Conservation (phyloP, 2,888 invertebrate genomes). For the Tillus elongatus region DNA sequence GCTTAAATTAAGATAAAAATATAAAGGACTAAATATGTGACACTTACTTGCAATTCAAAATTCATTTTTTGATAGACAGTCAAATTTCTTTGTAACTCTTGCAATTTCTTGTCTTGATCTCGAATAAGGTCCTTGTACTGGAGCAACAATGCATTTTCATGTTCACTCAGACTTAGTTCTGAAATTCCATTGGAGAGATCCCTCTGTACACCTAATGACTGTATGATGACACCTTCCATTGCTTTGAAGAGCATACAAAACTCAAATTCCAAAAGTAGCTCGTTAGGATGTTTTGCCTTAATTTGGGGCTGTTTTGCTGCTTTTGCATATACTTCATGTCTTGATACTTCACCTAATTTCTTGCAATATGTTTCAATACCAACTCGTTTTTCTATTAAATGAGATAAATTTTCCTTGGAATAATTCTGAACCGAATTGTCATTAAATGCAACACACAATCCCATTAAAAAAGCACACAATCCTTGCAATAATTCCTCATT, state of each 20-base stretch:
- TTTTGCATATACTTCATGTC: constrained; percentile 83
- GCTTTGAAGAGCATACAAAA: constrained; percentile 87
- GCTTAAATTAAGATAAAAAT: no score
- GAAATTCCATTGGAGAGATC: constrained; percentile 45
- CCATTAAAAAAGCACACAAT: constrained; percentile 74
- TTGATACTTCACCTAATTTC: constrained; percentile 75
- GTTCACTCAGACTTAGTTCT: constrained; percentile 43
- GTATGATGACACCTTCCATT: constrained; percentile 52
- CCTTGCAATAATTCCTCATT: constrained; percentile 75
- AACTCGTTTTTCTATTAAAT: constrained; percentile 80
- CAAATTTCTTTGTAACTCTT: constrained; percentile 42
- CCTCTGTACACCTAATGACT: constrained; percentile 44
- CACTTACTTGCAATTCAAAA: constrained; percentile 40
- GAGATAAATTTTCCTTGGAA: constrained; percentile 68
- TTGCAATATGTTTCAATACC: constrained; percentile 82
- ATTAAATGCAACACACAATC: constrained; percentile 83
- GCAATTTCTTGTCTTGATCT: constrained; percentile 71
- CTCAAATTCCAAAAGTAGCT: constrained; percentile 87
- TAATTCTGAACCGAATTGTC: constrained; percentile 70
- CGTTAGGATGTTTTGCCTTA: constrained; percentile 61
- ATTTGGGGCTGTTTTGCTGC: constrained; percentile 92
- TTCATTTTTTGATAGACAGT: constrained; percentile 33
- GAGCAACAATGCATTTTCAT: constrained; percentile 47
- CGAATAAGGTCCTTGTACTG: constrained; percentile 88
- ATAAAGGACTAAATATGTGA: no score